Percentiles rank a stretch among this genome's conserved stretches.
phyloP scores from a whole-genome alignment of 1,140 invertebrate species.

The Anoplolepis gracilipes region DNA sequence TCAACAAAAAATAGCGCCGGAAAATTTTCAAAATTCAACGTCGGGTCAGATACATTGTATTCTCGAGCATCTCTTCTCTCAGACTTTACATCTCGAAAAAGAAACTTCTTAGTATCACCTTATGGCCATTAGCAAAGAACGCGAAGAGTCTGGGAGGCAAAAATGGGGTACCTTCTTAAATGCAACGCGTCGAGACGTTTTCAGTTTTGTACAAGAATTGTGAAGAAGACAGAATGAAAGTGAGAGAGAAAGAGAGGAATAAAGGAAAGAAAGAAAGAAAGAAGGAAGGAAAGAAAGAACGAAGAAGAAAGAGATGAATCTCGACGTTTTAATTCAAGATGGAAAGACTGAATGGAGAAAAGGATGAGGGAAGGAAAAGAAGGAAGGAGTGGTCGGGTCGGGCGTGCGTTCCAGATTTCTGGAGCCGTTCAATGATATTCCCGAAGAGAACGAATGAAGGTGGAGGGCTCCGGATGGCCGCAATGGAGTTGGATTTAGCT shows the following conservation, averaged over 20 bases:
- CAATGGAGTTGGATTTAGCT: constrained; percentile 78
- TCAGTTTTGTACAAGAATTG: not conserved
- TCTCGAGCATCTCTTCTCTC: constrained; percentile 12
- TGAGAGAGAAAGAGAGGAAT: not conserved
- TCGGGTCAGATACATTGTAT: not conserved
- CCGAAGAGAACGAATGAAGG: constrained; percentile 73
- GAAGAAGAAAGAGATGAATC: constrained; percentile 44
- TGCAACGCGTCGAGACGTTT: constrained; percentile 52
- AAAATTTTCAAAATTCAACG: constrained; percentile 10
- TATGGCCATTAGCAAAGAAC: constrained; percentile 59
- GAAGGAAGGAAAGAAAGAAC: not conserved
- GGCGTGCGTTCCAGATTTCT: constrained; percentile 75
- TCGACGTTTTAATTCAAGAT: constrained; percentile 65
- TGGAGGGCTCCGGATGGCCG: constrained; percentile 72
- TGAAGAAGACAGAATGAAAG: constrained; percentile 5
- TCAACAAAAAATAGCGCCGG: constrained; percentile 18
- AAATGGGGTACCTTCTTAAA: constrained; percentile 53
- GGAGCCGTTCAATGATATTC: constrained; percentile 76
- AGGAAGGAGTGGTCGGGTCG: not conserved
- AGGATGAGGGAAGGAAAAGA: not conserved
- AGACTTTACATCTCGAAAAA: constrained; percentile 25
- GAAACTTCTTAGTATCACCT: constrained; percentile 53
- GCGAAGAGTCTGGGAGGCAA: not conserved
- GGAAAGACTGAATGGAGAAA: constrained; percentile 26
- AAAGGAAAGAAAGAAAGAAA: not conserved